Percentiles rank a stretch among this genome's conserved stretches.
Conservation (phyloP, 1,140 invertebrate genomes). For the Calosoma granatense region DNA sequence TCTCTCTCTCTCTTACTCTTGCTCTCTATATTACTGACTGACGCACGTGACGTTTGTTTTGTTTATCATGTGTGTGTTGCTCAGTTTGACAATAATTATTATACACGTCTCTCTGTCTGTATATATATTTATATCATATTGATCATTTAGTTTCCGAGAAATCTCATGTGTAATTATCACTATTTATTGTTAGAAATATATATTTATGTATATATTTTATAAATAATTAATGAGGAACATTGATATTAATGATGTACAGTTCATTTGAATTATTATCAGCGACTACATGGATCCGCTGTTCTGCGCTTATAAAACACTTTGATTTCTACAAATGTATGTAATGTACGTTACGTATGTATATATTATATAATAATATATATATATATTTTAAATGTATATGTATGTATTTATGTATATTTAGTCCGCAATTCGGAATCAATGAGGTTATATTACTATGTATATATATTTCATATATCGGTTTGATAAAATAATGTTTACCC, state of each 20-base stretch:
- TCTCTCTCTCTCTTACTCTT: too few relatives aligned
- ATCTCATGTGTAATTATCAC: conserved; percentile 6
- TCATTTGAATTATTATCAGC: not conserved
- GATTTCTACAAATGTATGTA: too few relatives aligned
- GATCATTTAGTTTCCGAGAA: not conserved
- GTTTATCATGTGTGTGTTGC: too few relatives aligned
- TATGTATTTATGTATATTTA: not conserved
- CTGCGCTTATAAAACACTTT: not conserved
- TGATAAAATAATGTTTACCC: not conserved
- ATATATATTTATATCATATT: too few relatives aligned
- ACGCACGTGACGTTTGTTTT: too few relatives aligned
- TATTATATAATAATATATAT: conserved; percentile 4
- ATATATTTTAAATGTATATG: too few relatives aligned
- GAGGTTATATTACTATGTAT: not conserved
- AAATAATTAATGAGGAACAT: conserved; percentile 8
- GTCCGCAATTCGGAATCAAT: not conserved
- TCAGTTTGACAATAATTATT: too few relatives aligned
- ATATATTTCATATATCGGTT: too few relatives aligned
- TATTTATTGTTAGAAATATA: conserved; percentile 9
- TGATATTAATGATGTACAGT: conserved; percentile 5
- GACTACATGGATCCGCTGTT: not conserved
- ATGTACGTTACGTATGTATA: not conserved
- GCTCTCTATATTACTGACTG: too few relatives aligned
- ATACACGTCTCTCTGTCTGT: too few relatives aligned
- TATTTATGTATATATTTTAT: conserved; percentile 4